Percentiles rank a stretch among this genome's conserved stretches.
These are phyloP conservation scores for Pemphredon lugubris DNA, from an alignment of 2,888 invertebrate genomes.

Conservation along the genomic window DNA sequence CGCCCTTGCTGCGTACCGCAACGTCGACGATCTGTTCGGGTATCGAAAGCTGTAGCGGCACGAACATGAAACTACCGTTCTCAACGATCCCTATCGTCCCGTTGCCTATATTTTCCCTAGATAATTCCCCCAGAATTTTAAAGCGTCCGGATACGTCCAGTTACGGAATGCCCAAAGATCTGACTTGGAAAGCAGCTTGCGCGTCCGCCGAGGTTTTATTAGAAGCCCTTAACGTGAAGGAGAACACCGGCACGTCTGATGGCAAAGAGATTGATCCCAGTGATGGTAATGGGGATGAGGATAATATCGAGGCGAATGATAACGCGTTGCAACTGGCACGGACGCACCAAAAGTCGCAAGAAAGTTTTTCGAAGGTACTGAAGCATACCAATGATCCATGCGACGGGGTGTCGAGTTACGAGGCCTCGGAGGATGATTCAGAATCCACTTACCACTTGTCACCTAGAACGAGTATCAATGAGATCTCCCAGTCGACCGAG, in stretches of 20 bases:
- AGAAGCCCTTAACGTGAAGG: constrained; percentile 72
- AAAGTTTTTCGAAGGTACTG: constrained; percentile 15
- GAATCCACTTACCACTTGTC: constrained; percentile 64
- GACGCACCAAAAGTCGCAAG: constrained; percentile 1
- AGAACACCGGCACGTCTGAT: constrained; percentile 17
- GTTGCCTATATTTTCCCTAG: constrained; percentile 50
- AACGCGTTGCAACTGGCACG: not conserved
- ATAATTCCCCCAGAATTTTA: constrained; percentile 61
- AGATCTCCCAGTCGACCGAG: constrained; percentile 45
- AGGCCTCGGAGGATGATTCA: constrained; percentile 73
- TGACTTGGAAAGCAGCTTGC: constrained; percentile 77
- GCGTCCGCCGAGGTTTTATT: constrained; percentile 77
- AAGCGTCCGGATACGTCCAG: constrained; percentile 45
- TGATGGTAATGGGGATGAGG: constrained; percentile 3
- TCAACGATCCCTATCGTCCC: constrained; percentile 55
- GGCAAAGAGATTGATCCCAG: constrained; percentile 6
- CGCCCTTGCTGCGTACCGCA: constrained; percentile 40
- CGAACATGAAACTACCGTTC: constrained; percentile 57
- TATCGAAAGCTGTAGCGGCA: constrained; percentile 41
- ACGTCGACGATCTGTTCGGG: constrained; percentile 32
- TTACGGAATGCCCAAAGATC: constrained; percentile 61
- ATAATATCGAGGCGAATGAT: not conserved
- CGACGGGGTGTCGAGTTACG: constrained; percentile 64
- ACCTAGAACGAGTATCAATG: constrained; percentile 39
- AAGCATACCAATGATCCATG: constrained; percentile 40